Conservation (phyloP, 2,888 invertebrate species). For the Scelioninae gen. 2 region DNA sequence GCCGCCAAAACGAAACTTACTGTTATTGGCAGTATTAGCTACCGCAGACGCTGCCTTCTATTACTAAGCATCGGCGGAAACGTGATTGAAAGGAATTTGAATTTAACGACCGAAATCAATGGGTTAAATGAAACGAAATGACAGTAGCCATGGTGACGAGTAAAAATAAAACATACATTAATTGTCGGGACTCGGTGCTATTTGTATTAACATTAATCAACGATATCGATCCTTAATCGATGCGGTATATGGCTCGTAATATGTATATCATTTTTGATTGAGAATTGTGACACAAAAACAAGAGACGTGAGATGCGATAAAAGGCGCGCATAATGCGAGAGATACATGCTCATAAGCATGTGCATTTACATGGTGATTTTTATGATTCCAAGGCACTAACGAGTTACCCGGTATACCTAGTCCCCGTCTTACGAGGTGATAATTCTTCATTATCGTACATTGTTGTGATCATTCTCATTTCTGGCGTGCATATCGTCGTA, state of each 20-base stretch:
- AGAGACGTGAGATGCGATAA: slow-evolving; percentile 39
- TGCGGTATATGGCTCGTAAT: slow-evolving; percentile 40
- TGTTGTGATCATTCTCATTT: slow-evolving; percentile 68
- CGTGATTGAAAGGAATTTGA: slow-evolving; percentile 25
- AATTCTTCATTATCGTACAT: slow-evolving; percentile 76
- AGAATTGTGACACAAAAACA: slow-evolving; percentile 48
- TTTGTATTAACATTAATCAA: slow-evolving; percentile 36
- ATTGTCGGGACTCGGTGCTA: slow-evolving; percentile 7
- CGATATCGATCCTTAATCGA: slow-evolving; percentile 34
- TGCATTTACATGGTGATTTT: slow-evolving; percentile 68
- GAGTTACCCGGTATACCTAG: slow-evolving; percentile 65
- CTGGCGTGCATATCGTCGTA: slow-evolving; percentile 53
- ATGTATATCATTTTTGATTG: slow-evolving; percentile 53
- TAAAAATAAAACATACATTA: too few relatives aligned
- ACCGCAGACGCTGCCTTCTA: background rate
- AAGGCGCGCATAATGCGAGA: slow-evolving; percentile 41
- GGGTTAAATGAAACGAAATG: background rate
- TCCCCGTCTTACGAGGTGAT: slow-evolving; percentile 68
- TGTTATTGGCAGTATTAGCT: slow-evolving; percentile 66
- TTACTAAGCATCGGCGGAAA: background rate
- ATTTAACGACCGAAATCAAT: slow-evolving; percentile 17
- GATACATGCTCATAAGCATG: slow-evolving; percentile 51
- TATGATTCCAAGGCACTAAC: slow-evolving; percentile 72
- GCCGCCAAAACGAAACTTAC: slow-evolving; percentile 72
- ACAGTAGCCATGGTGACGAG: too few relatives aligned